Percentiles rank a stretch among this genome's conserved stretches.
These are phyloP conservation scores for Acrobasis consociella DNA, from an alignment of 2,888 invertebrate species.

Conservation along the genomic window DNA sequence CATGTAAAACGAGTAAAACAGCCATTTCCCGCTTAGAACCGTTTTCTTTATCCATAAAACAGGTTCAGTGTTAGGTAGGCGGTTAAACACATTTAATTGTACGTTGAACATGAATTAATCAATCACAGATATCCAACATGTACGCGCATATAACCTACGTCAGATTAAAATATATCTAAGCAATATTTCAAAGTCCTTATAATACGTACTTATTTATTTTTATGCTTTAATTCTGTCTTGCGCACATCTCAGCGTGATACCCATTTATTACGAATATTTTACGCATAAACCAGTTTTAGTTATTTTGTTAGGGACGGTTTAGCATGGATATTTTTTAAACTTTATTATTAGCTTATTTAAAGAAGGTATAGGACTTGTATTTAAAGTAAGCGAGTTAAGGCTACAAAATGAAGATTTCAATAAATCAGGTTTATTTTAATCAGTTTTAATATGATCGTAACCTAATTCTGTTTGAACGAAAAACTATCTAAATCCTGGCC, in stretches of 20 bases:
- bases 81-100: constrained; percentile 18
- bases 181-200: neutral
- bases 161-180: constrained; percentile 5
- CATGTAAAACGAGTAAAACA: constrained; percentile 1
- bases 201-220: neutral
- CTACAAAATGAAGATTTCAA: too few relatives aligned
- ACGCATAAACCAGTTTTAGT: neutral
- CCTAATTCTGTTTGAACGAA: too few relatives aligned
- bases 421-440: too few relatives aligned
- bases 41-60: constrained; percentile 19
- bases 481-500: too few relatives aligned
- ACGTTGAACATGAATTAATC: constrained; percentile 11
- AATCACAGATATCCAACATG: constrained; percentile 6
- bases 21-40: constrained; percentile 11
- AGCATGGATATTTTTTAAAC: neutral
- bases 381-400: too few relatives aligned
- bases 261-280: constrained; percentile 5
- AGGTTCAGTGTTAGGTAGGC: constrained; percentile 13
- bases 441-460: too few relatives aligned
- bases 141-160: neutral
- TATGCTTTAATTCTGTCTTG: neutral
- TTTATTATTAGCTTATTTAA: too few relatives aligned
- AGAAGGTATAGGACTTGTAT: too few relatives aligned
- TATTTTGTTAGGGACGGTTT: neutral
- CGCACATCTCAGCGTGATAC: constrained; percentile 14